Conservation (phyloP, 1,140 invertebrate species). For the Euwallacea fornicatus region DNA sequence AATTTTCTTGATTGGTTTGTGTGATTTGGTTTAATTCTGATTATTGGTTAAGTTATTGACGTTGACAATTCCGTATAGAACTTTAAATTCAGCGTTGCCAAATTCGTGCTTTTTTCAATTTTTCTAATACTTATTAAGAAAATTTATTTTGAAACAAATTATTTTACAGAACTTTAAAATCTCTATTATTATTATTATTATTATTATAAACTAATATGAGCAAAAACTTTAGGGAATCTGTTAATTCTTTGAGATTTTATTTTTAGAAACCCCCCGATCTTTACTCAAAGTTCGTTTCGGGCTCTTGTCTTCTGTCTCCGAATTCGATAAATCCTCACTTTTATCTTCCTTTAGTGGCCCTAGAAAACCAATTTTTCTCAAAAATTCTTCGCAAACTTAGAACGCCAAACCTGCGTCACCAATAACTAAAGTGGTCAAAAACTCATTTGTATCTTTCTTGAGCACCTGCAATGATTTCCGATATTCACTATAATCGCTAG, state of each 20-base stretch:
- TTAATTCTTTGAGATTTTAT: slow-evolving; percentile 16
- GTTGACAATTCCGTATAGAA: background rate
- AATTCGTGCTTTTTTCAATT: background rate
- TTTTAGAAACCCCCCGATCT: slow-evolving; percentile 9
- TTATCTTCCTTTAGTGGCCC: background rate
- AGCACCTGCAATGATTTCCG: slow-evolving; percentile 26
- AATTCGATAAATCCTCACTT: slow-evolving; percentile 11
- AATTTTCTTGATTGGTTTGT: slow-evolving; percentile 1
- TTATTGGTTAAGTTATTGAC: background rate
- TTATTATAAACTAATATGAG: background rate
- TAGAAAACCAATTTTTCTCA: slow-evolving; percentile 9
- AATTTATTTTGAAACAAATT: background rate
- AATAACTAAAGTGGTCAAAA: slow-evolving; percentile 33
- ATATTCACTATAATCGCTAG: slow-evolving; percentile 27
- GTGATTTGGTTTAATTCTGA: background rate
- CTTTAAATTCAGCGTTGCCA: background rate
- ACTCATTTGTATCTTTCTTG: slow-evolving; percentile 32
- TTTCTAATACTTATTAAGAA: background rate
- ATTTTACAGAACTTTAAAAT: background rate
- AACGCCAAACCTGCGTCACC: slow-evolving; percentile 19
- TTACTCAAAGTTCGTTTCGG: slow-evolving; percentile 22
- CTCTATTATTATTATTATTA: background rate
- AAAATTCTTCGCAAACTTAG: background rate
- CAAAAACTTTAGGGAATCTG: background rate
- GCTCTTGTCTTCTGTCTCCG: slow-evolving; percentile 25